phyloP scores from a whole-genome alignment of 2,797 vertebrate species.

The Aphelocoma californica region DNA sequence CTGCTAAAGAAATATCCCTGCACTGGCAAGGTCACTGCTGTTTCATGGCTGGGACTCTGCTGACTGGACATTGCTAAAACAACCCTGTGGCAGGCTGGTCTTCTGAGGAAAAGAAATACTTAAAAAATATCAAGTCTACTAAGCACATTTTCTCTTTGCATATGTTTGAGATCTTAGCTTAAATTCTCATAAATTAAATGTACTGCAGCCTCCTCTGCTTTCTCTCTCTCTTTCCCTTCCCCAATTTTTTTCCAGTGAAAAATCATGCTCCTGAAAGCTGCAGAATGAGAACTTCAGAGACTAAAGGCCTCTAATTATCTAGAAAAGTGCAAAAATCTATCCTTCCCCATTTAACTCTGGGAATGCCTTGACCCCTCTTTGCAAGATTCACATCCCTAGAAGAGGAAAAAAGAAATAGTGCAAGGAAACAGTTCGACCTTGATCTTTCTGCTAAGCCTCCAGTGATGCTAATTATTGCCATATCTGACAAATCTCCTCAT shows the following conservation, averaged over 20 bases:
- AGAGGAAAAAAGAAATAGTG: not conserved
- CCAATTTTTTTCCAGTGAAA: not conserved
- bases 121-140: not conserved
- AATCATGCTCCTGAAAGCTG: slow-evolving; percentile 1
- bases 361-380: not conserved
- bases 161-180: not conserved
- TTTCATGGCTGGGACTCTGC: not conserved
- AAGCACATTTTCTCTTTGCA: not conserved
- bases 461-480: not conserved
- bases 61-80: slow-evolving; percentile 6
- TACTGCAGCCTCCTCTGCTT: not conserved
- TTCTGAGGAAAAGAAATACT: not conserved
- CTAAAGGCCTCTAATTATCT: not conserved
- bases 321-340: not conserved
- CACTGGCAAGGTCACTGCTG: not conserved
- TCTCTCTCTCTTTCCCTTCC: not conserved
- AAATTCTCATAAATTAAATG: not conserved
- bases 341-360: not conserved
- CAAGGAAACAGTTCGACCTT: not conserved
- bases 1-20: not conserved
- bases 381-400: not conserved
- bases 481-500: not conserved
- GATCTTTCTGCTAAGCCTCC: not conserved
- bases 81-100: not conserved
- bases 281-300: not conserved